Evolutionary conservation across 2,113 vertebrate genomes (phyloP), one percentile per base, ranked within the genome.

Genomic region (Nymphicus hollandicus): DNA sequence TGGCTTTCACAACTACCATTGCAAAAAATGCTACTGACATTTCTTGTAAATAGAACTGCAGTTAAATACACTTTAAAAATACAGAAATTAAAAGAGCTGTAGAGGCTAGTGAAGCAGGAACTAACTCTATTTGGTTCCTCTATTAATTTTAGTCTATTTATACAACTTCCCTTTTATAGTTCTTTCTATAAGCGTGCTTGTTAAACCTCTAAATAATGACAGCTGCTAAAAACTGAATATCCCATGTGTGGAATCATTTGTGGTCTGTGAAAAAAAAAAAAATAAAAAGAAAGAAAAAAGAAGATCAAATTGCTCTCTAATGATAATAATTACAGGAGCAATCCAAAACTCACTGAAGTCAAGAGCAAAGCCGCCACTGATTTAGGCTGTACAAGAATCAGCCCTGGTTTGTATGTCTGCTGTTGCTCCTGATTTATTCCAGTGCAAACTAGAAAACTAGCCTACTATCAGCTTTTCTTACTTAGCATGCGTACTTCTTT

Each of bases 201-300:
- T 96, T 95, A 93, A 94, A 96, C n/a, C 41, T 95, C 82, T 96
- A 84, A 96, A 95, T 85, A 96, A 70, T 58, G 88, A 93, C 92
- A 95, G 95, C 88, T 95, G 91, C 77, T 92, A 86, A 95, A 92
- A 93, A 63, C 73, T 11, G 17, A 91, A 61, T 94, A 72, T 91
- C 77, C 81, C 77, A 63, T 79, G 43, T 93, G 95, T 87, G 66
- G 63, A 92, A 89, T 96, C 23, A 73, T 91, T 92, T 91, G 72
- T 78, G 60, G 71, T 76, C 9, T 50, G 37, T 6, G 4, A 3
- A 6, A 2, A 10, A 23, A 35, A 73, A 60, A 49, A 49, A 11
- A 33, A 44, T 25, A 10, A 31, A 1, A 5, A 5, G 10, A 4
- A 2, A 29, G 28, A 11, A 46, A 33, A 70, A 65, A 78, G 85